These are phyloP conservation scores for Antennarius maculatus DNA, from an alignment of 2,797 vertebrate species.

Conservation along the genomic window DNA sequence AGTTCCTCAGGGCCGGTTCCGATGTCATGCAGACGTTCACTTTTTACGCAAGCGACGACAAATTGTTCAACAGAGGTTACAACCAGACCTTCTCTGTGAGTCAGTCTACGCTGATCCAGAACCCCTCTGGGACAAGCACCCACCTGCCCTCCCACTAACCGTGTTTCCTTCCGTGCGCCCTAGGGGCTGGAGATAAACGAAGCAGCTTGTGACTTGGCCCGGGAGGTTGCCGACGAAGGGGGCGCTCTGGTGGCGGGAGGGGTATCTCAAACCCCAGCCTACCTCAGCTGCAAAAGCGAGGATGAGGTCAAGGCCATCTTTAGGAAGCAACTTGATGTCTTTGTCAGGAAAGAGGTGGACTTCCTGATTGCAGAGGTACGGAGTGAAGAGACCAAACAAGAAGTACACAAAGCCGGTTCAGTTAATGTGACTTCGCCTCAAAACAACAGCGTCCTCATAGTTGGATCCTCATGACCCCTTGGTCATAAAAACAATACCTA, in stretches of 20 bases:
- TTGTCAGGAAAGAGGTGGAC: slow-evolving; percentile 91
- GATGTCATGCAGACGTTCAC: slow-evolving; percentile 96
- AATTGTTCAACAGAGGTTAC: slow-evolving; percentile 94
- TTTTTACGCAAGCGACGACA: slow-evolving; percentile 97
- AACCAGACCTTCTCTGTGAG: slow-evolving; percentile 81
- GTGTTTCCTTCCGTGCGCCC: not conserved
- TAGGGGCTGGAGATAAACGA: slow-evolving; percentile 92
- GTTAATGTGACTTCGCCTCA: too few relatives aligned
- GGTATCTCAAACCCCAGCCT: slow-evolving; percentile 94
- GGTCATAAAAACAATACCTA: too few relatives aligned
- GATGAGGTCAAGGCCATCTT: slow-evolving; percentile 89
- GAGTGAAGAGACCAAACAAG: not conserved
- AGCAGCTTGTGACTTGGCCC: slow-evolving; percentile 94
- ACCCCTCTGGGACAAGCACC: not conserved
- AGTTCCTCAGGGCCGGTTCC: slow-evolving; percentile 94
- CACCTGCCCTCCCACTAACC: not conserved
- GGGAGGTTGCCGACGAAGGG: slow-evolving; percentile 90
- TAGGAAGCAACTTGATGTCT: slow-evolving; percentile 89
- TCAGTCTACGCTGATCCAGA: slow-evolving; percentile 5
- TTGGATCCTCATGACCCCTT: too few relatives aligned
- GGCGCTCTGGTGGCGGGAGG: slow-evolving; percentile 94
- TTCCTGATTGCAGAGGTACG: slow-evolving; percentile 95
- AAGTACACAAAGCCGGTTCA: too few relatives aligned
- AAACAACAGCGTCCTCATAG: too few relatives aligned
- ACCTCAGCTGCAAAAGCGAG: slow-evolving; percentile 94